Evolutionary conservation across 1,140 invertebrate genomes (phyloP).

Genomic region (Tetramorium parvispinum): DNA sequence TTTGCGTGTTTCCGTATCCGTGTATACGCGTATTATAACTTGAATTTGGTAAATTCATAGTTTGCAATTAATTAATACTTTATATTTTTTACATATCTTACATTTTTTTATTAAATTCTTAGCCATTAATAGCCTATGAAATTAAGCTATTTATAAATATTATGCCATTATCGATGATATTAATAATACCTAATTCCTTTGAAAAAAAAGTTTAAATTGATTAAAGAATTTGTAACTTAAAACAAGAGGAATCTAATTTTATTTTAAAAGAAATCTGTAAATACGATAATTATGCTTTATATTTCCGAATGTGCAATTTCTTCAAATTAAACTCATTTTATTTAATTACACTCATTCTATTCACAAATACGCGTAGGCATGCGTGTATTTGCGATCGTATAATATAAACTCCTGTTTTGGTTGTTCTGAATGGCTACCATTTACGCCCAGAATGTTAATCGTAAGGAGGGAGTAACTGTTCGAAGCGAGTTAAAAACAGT

Average conservation of each 20-base stretch:
- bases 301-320: neutral
- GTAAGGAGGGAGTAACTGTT: neutral
- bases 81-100: neutral
- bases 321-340: constrained; percentile 16
- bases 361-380: neutral
- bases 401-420: neutral
- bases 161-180: neutral
- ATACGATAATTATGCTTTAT: neutral
- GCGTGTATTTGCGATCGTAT: neutral
- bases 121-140: neutral
- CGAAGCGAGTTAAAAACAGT: constrained; percentile 19
- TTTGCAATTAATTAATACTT: neutral
- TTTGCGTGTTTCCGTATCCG: neutral
- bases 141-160: neutral
- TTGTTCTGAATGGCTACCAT: neutral
- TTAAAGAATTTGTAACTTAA: neutral
- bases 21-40: neutral
- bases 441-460: constrained; percentile 14
- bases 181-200: neutral
- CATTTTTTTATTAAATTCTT: neutral
- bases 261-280: neutral
- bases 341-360: neutral
- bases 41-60: neutral
- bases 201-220: neutral
- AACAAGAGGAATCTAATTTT: neutral